Conservation (phyloP, 2,113 vertebrate species). For the Asarcornis scutulata region DNA sequence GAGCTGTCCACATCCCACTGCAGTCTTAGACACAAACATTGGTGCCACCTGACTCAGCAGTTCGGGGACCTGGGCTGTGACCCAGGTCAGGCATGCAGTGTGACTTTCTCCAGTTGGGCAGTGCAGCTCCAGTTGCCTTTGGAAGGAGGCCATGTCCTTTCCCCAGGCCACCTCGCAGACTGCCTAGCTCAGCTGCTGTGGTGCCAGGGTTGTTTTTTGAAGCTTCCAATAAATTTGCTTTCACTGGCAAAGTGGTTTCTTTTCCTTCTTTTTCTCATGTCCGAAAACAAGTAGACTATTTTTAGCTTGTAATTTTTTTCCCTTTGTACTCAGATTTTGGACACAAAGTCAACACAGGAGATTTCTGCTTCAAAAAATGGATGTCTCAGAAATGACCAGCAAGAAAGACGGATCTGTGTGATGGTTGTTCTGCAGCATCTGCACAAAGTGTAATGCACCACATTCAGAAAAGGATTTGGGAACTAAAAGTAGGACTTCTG, state of each 20-base stretch:
- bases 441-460: neutral
- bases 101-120: neutral
- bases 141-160: conserved; percentile 27
- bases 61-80: conserved; percentile 13
- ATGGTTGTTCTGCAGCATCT: neutral
- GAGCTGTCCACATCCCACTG: neutral
- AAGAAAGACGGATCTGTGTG: neutral
- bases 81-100: neutral
- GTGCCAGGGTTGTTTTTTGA: neutral
- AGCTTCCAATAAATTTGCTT: neutral
- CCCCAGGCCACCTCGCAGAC: neutral
- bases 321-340: conserved; percentile 16
- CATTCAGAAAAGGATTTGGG: neutral
- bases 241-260: neutral
- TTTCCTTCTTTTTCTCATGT: conserved; percentile 21
- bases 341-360: neutral
- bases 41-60: neutral
- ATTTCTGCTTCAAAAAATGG: neutral
- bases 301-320: conserved; percentile 25
- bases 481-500: neutral
- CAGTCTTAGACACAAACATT: neutral
- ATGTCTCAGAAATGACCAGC: neutral
- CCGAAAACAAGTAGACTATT: conserved; percentile 33
- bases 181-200: conserved; percentile 64
- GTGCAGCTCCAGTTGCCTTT: neutral